phyloP scores from a whole-genome alignment of 2,113 vertebrate genomes.

The Dicaeum eximium region DNA sequence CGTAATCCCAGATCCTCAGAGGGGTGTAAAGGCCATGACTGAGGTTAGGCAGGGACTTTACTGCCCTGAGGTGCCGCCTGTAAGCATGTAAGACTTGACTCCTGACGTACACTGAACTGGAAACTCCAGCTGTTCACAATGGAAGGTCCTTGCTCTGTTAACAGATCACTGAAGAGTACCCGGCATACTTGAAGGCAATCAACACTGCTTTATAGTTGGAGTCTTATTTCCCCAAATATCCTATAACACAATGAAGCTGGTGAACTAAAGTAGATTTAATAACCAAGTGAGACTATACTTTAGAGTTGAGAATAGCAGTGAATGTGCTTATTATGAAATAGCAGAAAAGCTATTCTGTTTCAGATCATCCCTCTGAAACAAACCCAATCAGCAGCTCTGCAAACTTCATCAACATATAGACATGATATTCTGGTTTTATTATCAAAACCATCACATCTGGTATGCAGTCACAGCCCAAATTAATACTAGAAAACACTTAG shows the following conservation, averaged over 20 bases:
- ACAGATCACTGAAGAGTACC: background rate
- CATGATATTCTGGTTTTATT: no score
- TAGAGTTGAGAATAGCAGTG: background rate
- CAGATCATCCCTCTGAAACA: background rate
- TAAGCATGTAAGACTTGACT: background rate
- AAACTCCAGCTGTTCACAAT: background rate
- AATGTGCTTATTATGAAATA: background rate
- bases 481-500: background rate
- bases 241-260: background rate
- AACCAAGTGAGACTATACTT: background rate
- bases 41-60: background rate
- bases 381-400: background rate
- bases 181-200: background rate
- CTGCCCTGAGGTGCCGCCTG: background rate
- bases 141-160: background rate
- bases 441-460: background rate
- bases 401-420: background rate
- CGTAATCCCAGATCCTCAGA: background rate
- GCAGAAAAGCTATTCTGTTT: background rate
- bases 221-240: background rate
- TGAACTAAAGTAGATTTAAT: background rate
- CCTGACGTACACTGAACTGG: background rate
- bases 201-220: rapidly evolving
- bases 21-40: background rate
- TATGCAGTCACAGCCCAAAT: background rate